These are phyloP conservation scores for Conomelus anceps DNA, from an alignment of 2,888 invertebrate genomes.

Conservation along the genomic window DNA sequence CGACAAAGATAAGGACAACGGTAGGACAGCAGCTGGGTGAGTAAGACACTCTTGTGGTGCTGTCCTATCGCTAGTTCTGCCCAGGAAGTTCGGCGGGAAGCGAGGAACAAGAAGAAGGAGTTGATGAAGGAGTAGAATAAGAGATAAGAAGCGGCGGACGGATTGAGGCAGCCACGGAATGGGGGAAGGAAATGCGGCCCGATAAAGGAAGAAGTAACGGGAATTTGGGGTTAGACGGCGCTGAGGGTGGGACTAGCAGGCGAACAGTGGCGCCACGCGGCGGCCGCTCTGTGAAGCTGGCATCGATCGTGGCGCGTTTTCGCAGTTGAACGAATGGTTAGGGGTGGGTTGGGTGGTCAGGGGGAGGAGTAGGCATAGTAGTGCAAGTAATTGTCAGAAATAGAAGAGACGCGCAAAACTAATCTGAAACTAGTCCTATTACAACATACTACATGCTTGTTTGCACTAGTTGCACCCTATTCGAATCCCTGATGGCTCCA, in stretches of 20 bases:
- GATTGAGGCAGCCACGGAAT: too few relatives aligned
- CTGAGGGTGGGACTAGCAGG: background rate
- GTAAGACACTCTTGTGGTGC: background rate
- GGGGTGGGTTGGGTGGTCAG: background rate
- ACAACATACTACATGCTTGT: background rate
- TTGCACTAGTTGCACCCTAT: background rate
- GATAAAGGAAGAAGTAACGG: background rate
- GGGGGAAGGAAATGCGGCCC: background rate
- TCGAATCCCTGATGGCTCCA: too few relatives aligned
- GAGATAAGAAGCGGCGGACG: background rate
- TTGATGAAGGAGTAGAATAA: background rate
- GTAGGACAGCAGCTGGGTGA: background rate
- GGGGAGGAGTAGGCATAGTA: background rate
- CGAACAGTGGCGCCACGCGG: background rate
- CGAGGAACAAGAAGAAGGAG: background rate
- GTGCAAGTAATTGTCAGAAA: background rate
- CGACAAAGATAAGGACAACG: background rate
- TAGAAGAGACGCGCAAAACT: background rate
- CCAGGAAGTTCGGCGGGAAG: background rate
- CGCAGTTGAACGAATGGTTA: background rate
- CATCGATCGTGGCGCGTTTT: background rate
- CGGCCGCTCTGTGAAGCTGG: background rate
- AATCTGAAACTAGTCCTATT: background rate
- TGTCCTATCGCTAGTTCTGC: background rate
- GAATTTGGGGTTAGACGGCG: background rate